phyloP scores from a whole-genome alignment of 2,888 invertebrate genomes.

The Eurois occulta region DNA sequence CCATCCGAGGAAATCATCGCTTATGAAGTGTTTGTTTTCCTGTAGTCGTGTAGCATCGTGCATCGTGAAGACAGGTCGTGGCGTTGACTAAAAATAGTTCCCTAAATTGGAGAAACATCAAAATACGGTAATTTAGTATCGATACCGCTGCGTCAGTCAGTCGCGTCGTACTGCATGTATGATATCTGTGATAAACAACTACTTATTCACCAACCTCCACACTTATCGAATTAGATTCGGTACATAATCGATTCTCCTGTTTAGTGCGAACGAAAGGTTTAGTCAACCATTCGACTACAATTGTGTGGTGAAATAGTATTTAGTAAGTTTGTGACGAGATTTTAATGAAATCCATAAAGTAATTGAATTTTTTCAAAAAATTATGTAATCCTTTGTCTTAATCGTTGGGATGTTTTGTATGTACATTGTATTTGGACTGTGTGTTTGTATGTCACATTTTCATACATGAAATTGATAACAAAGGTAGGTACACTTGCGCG shows the following conservation, averaged over 20 bases:
- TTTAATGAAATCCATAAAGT: slow-evolving; percentile 84
- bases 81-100: slow-evolving; percentile 41
- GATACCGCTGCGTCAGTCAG: slow-evolving; percentile 8
- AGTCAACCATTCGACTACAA: slow-evolving; percentile 42
- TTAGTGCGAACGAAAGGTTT: slow-evolving; percentile 30
- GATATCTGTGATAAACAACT: slow-evolving; percentile 51
- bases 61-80: slow-evolving; percentile 54
- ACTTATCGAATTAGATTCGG: slow-evolving; percentile 40
- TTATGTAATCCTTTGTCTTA: slow-evolving; percentile 81
- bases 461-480: slow-evolving; percentile 15
- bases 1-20: slow-evolving; percentile 28
- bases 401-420: slow-evolving; percentile 80
- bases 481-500: not conserved
- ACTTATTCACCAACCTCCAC: slow-evolving; percentile 20
- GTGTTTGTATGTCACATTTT: slow-evolving; percentile 62
- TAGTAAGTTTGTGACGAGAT: slow-evolving; percentile 82
- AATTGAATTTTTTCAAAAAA: slow-evolving; percentile 81
- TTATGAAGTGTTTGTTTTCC: slow-evolving; percentile 49
- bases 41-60: slow-evolving; percentile 34
- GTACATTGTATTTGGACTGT: slow-evolving; percentile 69
- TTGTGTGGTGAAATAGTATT: slow-evolving; percentile 50
- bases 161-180: slow-evolving; percentile 26
- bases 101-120: slow-evolving; percentile 24
- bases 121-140: slow-evolving; percentile 25
- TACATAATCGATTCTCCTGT: slow-evolving; percentile 22